Evolutionary conservation across 2,113 vertebrate species (phyloP), one percentile per base, ranked within the genome.

Genomic region (Podarcis cretensis): DNA sequence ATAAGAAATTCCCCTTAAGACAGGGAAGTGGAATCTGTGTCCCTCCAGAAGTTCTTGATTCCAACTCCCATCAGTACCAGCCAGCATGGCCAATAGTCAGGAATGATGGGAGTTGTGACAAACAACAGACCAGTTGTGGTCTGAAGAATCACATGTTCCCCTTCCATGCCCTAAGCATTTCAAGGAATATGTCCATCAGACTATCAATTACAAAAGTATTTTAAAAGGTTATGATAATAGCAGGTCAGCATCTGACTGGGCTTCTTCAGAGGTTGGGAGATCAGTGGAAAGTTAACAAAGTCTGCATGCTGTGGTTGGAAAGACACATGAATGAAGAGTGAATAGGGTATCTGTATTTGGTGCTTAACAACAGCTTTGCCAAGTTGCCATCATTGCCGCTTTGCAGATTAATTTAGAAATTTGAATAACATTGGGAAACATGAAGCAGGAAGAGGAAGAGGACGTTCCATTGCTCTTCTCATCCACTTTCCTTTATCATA

Each of bases 321-420:
- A 85, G 32, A 57, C 25, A 59, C 12, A 65, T 25, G 21, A 35
- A 59, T 54, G 48, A 54, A 54, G 35, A 20, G 82, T 86, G 88
- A 95, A 93, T 1, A 92, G 83, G 10, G 81, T 23, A n/a, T n/a
- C 68, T 69, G 68, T 23, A 27, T 69, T 83, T 89, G 92, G 69
- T 75, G 74, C 68, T 92, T 94, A 89, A 69, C 37, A 89, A 84
- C 87, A 92, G 83, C 65, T 82, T 66, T 32, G 57, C 54, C 71
- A 81, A 54, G 23, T 63, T 40, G 80, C 35, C 35, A 37, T 37
- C 35, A 37, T 37, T 37, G 35, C 35, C 35, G 35, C 32, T 87
- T 54, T 85, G 79, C 63, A 92, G 79, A 92, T 93, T 96, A 95
- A 96, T 97, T 96, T 94, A 90, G 81, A 92, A 92, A 94, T 59